phyloP scores from a whole-genome alignment of 2,888 invertebrate species.

The Acleris emargana region DNA sequence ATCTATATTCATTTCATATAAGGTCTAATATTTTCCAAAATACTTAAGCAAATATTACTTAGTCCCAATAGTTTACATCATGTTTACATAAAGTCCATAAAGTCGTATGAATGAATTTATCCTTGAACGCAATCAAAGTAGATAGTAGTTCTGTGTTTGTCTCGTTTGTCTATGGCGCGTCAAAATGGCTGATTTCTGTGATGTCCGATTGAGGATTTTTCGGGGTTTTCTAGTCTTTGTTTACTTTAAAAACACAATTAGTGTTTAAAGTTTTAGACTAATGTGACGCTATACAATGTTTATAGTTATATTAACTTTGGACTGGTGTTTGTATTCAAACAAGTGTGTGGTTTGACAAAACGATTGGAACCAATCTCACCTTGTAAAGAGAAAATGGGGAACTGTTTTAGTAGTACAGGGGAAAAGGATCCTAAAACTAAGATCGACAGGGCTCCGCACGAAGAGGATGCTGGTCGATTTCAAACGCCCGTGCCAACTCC shows the following conservation, averaged over 20 bases:
- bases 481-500: constrained; percentile 88
- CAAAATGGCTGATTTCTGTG: constrained; percentile 80
- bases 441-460: constrained; percentile 82
- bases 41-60: neutral
- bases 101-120: neutral
- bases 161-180: constrained; percentile 73
- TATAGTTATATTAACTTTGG: constrained; percentile 69
- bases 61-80: neutral
- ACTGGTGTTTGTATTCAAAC: constrained; percentile 68
- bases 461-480: constrained; percentile 78
- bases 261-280: constrained; percentile 63
- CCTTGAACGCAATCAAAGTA: constrained; percentile 34
- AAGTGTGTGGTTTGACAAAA: constrained; percentile 81
- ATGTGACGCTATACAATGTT: constrained; percentile 79
- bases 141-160: constrained; percentile 50
- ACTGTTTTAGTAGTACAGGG: constrained; percentile 91
- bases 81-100: neutral
- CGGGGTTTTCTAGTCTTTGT: constrained; percentile 69
- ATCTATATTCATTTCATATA: neutral
- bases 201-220: constrained; percentile 77
- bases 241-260: constrained; percentile 75
- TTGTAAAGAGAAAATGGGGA: constrained; percentile 90
- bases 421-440: constrained; percentile 87
- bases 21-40: neutral
- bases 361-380: constrained; percentile 74